Conservation (phyloP, 2,888 invertebrate species). For the Eupeodes luniger region DNA sequence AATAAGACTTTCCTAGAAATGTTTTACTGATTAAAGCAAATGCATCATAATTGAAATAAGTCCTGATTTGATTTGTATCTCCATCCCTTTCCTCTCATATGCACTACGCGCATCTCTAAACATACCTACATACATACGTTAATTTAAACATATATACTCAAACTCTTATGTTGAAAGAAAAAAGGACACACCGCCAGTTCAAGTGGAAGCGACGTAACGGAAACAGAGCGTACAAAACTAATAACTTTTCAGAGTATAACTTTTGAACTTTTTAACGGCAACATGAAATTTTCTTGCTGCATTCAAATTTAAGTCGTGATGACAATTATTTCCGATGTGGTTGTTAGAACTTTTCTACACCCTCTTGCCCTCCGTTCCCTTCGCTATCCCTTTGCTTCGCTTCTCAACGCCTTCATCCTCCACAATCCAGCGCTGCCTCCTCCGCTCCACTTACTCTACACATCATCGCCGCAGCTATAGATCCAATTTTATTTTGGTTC, state of each 20-base stretch:
- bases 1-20: too few species aligned
- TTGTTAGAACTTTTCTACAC: constrained; percentile 62
- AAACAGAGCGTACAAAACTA: constrained; percentile 72
- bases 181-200: constrained; percentile 46
- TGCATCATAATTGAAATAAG: constrained; percentile 3
- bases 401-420: too few species aligned
- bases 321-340: constrained; percentile 76
- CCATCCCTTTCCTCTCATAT: too few species aligned
- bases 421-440: too few species aligned
- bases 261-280: constrained; percentile 74
- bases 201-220: constrained; percentile 71
- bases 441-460: background rate
- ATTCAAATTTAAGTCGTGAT: constrained; percentile 76
- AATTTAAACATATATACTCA: background rate
- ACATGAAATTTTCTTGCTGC: constrained; percentile 72
- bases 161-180: background rate
- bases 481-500: constrained; percentile 57
- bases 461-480: constrained; percentile 28
- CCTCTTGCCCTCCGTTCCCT: background rate
- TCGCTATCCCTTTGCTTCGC: background rate
- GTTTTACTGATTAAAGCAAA: background rate
- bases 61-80: too few species aligned
- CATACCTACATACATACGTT: background rate
- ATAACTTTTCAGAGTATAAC: constrained; percentile 71
- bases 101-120: too few species aligned